phyloP scores from a whole-genome alignment of 2,797 vertebrate genomes.

The Acanthopagrus latus region DNA sequence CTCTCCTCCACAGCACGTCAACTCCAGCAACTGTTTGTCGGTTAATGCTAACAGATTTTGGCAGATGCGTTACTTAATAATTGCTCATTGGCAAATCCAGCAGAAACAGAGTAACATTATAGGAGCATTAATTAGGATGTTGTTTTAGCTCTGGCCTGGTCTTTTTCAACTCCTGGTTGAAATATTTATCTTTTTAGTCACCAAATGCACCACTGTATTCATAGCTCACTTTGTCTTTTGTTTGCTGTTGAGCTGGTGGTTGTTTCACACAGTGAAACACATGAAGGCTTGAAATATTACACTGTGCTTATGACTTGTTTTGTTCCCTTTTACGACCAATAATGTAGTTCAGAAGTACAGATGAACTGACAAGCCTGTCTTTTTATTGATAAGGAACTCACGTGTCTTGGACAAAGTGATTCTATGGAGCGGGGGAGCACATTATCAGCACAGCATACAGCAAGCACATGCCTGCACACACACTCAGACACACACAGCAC shows the following conservation, averaged over 20 bases:
- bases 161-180: too few relatives aligned
- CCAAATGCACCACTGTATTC: too few relatives aligned
- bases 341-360: constrained; percentile 30
- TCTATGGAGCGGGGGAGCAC: constrained; percentile 2
- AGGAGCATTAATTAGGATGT: too few relatives aligned
- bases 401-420: constrained; percentile 33
- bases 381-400: constrained; percentile 47
- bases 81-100: too few relatives aligned
- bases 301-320: constrained; percentile 33
- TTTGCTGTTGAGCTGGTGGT: not conserved
- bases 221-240: not conserved
- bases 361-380: not conserved
- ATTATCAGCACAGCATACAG: constrained; percentile 18
- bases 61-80: too few relatives aligned
- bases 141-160: too few relatives aligned
- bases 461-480: not conserved
- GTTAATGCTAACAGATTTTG: too few relatives aligned
- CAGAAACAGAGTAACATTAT: too few relatives aligned
- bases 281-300: constrained; percentile 46
- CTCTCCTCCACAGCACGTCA: too few relatives aligned
- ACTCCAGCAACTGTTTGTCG: too few relatives aligned
- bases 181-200: too few relatives aligned
- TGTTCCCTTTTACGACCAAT: constrained; percentile 29
- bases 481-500: constrained; percentile 45
- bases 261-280: constrained; percentile 28